These are phyloP conservation scores for Popillia japonica DNA, from an alignment of 1,140 invertebrate genomes.

Conservation along the genomic window DNA sequence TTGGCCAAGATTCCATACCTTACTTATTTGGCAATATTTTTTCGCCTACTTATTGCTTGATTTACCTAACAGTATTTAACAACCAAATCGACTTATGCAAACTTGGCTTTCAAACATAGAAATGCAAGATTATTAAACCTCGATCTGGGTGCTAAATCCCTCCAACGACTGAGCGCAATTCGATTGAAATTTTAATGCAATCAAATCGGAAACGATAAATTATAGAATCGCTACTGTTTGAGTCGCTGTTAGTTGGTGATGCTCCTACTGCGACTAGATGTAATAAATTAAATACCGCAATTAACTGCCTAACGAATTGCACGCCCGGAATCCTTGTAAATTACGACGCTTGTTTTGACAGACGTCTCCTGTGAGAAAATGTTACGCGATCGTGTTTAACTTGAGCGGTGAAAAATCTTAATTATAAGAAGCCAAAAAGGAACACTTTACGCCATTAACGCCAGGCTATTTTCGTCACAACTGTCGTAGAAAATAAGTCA, in stretches of 20 bases:
- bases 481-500: background rate
- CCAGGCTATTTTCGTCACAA: background rate
- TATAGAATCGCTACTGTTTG: constrained; percentile 22
- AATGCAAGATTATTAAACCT: no score
- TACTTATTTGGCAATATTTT: no score
- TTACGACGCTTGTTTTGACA: background rate
- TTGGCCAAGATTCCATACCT: no score
- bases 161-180: background rate
- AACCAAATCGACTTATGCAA: background rate
- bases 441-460: background rate
- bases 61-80: no score
- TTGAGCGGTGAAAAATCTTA: constrained; percentile 9
- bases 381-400: background rate
- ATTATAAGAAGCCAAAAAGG: constrained; percentile 8
- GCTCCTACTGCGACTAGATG: background rate
- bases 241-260: background rate
- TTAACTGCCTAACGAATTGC: constrained; percentile 29
- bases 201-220: constrained; percentile 30
- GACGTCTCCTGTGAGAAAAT: constrained; percentile 15
- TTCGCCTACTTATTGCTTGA: no score
- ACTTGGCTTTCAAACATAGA: background rate
- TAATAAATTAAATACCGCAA: constrained; percentile 8
- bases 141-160: background rate
- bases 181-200: constrained; percentile 28
- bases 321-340: constrained; percentile 24